These are phyloP conservation scores for Drosophila borborema DNA, from an alignment of 2,888 invertebrate genomes.

Conservation along the genomic window DNA sequence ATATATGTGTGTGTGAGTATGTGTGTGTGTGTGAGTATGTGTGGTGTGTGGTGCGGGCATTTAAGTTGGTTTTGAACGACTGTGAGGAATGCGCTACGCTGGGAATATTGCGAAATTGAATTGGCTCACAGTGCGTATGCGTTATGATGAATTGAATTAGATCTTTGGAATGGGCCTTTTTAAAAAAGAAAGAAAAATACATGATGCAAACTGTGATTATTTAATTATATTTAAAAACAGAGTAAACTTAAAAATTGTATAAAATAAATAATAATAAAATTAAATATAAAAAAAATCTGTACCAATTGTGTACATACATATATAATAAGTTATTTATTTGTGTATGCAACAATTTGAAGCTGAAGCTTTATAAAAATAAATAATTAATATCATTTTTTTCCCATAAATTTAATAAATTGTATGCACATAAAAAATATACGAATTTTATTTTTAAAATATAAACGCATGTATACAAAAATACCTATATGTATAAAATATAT, in stretches of 20 bases:
- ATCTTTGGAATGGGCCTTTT: background rate
- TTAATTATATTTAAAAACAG: background rate
- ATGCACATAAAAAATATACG: too few species aligned
- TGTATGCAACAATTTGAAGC: too few species aligned
- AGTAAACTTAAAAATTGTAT: too few species aligned
- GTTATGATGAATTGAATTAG: conserved; percentile 25
- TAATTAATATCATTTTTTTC: too few species aligned
- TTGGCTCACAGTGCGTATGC: conserved; percentile 36
- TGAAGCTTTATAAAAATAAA: too few species aligned
- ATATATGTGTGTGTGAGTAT: background rate
- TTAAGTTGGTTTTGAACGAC: conserved; percentile 53
- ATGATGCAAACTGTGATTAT: background rate
- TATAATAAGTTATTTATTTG: too few species aligned
- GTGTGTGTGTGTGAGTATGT: background rate
- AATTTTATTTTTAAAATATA: too few species aligned
- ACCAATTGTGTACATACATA: background rate
- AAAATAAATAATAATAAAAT: too few species aligned
- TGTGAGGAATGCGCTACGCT: conserved; percentile 59
- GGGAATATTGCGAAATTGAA: conserved; percentile 49
- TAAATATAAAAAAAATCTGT: background rate
- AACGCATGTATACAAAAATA: too few species aligned
- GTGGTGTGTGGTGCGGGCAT: conserved; percentile 26
- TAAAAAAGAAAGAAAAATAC: background rate
- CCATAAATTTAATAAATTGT: too few species aligned
- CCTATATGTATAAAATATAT: too few species aligned